These are phyloP conservation scores for Ceratitis capitata DNA, from an alignment of 1,140 invertebrate species.

Conservation along the genomic window DNA sequence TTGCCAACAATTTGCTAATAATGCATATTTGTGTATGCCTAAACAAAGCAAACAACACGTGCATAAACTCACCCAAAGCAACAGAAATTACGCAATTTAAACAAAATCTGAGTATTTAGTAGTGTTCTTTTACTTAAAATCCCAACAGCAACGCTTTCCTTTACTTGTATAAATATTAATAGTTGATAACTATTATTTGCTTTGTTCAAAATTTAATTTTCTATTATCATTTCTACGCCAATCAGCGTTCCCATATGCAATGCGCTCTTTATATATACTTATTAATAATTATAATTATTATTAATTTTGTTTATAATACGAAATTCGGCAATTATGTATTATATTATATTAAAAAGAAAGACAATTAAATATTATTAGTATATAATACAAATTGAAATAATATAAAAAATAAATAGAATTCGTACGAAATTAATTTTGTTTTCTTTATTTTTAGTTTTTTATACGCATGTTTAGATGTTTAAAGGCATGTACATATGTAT, in stretches of 20 bases:
- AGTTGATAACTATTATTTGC: no score
- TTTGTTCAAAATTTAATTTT: no score
- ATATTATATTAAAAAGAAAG: background rate
- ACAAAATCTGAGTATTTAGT: no score
- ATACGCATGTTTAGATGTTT: background rate
- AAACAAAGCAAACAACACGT: no score
- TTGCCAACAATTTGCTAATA: background rate
- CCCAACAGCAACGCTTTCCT: no score
- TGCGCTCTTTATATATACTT: no score
- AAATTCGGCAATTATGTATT: background rate
- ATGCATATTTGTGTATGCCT: background rate
- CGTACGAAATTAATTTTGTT: background rate
- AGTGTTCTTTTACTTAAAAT: no score
- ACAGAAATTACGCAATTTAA: background rate
- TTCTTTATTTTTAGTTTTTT: slow-evolving; percentile 8
- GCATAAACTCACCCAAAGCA: no score
- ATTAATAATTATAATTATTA: background rate
- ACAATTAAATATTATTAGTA: slow-evolving; percentile 15
- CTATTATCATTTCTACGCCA: background rate
- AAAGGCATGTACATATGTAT: no score
- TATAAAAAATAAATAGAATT: background rate
- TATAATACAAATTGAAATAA: slow-evolving; percentile 27
- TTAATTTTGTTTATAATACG: background rate
- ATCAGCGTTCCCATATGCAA: background rate
- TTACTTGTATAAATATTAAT: no score